phyloP scores from a whole-genome alignment of 2,113 vertebrate genomes.

The Trogon surrucura region DNA sequence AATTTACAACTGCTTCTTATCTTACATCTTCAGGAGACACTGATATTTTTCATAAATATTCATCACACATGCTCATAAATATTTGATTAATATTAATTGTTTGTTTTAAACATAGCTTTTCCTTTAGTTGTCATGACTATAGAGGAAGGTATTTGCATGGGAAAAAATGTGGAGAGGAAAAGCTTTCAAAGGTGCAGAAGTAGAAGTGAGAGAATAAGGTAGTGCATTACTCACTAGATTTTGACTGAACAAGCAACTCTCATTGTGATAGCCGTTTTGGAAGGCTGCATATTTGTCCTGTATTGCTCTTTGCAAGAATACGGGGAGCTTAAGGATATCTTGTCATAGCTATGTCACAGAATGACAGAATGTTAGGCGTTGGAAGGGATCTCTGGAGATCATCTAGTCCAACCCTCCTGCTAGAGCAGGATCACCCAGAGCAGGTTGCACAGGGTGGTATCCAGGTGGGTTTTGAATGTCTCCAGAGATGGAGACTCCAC shows the following conservation, averaged over 20 bases:
- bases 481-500: too few relatives aligned
- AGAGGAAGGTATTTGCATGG: not conserved
- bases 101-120: constrained; percentile 24
- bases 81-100: constrained; percentile 56
- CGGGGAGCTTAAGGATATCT: not conserved
- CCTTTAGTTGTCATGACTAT: not conserved
- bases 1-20: not conserved
- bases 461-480: too few relatives aligned
- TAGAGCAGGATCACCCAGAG: too few relatives aligned
- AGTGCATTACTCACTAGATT: not conserved
- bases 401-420: too few relatives aligned
- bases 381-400: too few relatives aligned
- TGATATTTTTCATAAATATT: constrained; percentile 46
- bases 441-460: too few relatives aligned
- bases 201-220: not conserved
- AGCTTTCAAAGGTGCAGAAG: not conserved
- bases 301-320: not conserved
- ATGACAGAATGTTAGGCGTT: too few relatives aligned
- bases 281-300: not conserved
- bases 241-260: not conserved
- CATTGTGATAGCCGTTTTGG: not conserved
- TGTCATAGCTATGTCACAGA: not conserved
- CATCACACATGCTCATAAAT: constrained; percentile 17
- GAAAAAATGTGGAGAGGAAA: not conserved
- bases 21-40: not conserved